Evolutionary conservation across 2,113 vertebrate genomes (phyloP).

Genomic region (Oophaga pumilio): DNA sequence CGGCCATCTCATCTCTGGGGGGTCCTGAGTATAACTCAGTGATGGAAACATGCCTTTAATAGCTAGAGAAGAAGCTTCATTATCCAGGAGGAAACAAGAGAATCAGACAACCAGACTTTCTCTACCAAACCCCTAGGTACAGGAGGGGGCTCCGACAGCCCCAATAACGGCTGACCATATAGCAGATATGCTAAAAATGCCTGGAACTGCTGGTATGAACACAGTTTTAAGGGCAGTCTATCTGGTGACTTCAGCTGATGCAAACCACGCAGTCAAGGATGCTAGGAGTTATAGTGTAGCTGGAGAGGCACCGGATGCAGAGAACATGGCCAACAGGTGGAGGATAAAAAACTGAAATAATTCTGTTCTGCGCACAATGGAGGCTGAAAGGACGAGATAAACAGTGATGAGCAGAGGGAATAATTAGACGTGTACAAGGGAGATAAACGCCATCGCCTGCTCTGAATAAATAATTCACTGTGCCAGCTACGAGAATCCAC

Average conservation of each 20-base stretch:
- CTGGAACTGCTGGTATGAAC: too few species aligned
- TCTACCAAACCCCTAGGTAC: too few species aligned
- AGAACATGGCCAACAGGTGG: background rate
- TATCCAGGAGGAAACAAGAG: too few species aligned
- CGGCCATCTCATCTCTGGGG: too few species aligned
- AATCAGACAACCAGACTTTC: too few species aligned
- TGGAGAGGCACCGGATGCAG: background rate
- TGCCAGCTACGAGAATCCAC: background rate
- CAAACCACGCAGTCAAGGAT: background rate
- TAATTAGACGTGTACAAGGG: background rate
- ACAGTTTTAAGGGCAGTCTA: too few species aligned
- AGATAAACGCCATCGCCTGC: background rate
- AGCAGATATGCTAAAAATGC: too few species aligned
- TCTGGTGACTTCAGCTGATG: background rate
- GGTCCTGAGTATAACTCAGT: too few species aligned
- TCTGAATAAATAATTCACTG: background rate
- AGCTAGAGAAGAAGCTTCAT: too few species aligned
- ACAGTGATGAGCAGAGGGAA: background rate
- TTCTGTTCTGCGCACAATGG: background rate
- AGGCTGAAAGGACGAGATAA: background rate
- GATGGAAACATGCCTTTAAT: too few species aligned
- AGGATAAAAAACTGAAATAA: background rate
- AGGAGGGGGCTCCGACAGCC: too few species aligned
- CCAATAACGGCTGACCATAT: too few species aligned
- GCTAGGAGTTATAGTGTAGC: background rate